A percentile compares a stretch with the other conserved stretches of the same genome.
These are phyloP conservation scores for Rhopalosiphum nymphaeae DNA, from an alignment of 2,888 invertebrate genomes.

Conservation along the genomic window DNA sequence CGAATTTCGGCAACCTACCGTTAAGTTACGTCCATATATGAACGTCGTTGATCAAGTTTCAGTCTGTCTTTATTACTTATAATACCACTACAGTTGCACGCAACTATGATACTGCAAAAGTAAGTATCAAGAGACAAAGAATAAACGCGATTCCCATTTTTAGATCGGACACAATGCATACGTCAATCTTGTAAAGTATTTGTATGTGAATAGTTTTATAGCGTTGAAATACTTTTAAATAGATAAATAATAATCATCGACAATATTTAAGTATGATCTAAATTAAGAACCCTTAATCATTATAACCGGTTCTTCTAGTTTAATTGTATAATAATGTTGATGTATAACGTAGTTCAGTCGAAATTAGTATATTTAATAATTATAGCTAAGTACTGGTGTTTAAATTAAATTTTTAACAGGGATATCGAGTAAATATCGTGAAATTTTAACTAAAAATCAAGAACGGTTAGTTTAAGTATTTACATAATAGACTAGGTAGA, in stretches of 20 bases:
- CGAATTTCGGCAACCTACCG: neutral
- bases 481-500: neutral
- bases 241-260: neutral
- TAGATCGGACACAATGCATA: neutral
- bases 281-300: neutral
- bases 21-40: neutral
- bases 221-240: neutral
- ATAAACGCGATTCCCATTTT: neutral
- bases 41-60: neutral
- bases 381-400: neutral
- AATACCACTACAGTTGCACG: neutral
- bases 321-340: neutral
- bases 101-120: neutral
- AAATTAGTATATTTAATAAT: neutral
- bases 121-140: neutral
- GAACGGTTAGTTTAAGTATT: neutral
- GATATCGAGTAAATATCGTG: neutral
- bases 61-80: neutral
- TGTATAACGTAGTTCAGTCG: neutral
- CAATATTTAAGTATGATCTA: neutral
- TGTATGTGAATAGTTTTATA: neutral
- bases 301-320: neutral
- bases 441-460: neutral
- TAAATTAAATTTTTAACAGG: neutral
- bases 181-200: neutral